These are phyloP conservation scores for Drosophila simulans DNA, from an alignment of 1,140 invertebrate species.

Conservation along the genomic window DNA sequence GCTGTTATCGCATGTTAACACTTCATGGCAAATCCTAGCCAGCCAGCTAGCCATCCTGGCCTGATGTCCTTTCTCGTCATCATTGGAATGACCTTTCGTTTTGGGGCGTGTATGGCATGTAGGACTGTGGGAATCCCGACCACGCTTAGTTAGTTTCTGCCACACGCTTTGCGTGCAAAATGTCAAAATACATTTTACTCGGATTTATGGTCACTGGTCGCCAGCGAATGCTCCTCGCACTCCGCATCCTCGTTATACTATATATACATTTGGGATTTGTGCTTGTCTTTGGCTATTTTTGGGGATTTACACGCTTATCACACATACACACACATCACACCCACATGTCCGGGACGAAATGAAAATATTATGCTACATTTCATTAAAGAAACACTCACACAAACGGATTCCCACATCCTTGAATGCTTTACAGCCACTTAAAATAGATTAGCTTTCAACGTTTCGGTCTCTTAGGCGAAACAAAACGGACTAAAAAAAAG, in stretches of 20 bases:
- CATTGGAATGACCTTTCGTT: slow-evolving; percentile 79
- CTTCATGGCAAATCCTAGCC: slow-evolving; percentile 72
- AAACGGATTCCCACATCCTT: slow-evolving; percentile 14
- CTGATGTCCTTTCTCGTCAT: slow-evolving; percentile 54
- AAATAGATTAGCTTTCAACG: slow-evolving; percentile 79
- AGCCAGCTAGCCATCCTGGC: neutral
- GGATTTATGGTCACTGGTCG: slow-evolving; percentile 79
- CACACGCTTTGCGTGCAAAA: slow-evolving; percentile 77
- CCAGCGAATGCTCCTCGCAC: slow-evolving; percentile 23
- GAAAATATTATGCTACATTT: slow-evolving; percentile 81
- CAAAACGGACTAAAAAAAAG: slow-evolving; percentile 36
- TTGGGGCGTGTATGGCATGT: slow-evolving; percentile 26
- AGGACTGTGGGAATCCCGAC: slow-evolving; percentile 33
- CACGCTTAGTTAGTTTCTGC: slow-evolving; percentile 70
- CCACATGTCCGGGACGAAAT: slow-evolving; percentile 48
- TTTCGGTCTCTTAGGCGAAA: slow-evolving; percentile 40
- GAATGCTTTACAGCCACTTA: slow-evolving; percentile 75
- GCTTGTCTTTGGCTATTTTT: slow-evolving; percentile 72
- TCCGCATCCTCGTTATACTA: neutral
- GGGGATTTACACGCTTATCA: slow-evolving; percentile 79
- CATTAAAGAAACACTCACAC: slow-evolving; percentile 50
- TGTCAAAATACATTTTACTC: slow-evolving; percentile 82
- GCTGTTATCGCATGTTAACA: slow-evolving; percentile 79
- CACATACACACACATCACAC: slow-evolving; percentile 17
- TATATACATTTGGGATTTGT: slow-evolving; percentile 39